A percentile compares a stretch with the other conserved stretches of the same genome.
Evolutionary conservation across 2,797 vertebrate species (phyloP).

Genomic region (Enteromius argenteus): DNA sequence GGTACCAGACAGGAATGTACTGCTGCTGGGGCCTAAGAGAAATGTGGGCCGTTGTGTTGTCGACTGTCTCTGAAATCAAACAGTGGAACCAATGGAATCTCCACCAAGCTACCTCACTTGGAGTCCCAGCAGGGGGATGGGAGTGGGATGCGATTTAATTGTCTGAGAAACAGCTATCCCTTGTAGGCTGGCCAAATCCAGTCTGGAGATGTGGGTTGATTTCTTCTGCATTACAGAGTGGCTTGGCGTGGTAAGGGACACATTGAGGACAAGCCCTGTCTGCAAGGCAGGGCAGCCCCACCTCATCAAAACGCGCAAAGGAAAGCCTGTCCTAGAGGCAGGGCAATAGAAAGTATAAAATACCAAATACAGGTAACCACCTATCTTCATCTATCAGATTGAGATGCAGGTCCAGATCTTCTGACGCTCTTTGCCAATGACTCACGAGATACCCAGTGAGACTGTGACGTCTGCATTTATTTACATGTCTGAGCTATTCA

Average conservation of each 20-base stretch:
- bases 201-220: constrained; percentile 67
- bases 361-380: background rate
- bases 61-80: constrained; percentile 33
- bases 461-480: constrained; percentile 30
- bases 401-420: constrained; percentile 14
- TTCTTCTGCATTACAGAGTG: constrained; percentile 74
- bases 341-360: background rate
- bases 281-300: constrained; percentile 25
- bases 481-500: constrained; percentile 31
- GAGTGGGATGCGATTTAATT: constrained; percentile 72
- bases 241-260: constrained; percentile 62
- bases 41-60: constrained; percentile 46
- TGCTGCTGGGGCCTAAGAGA: constrained; percentile 27
- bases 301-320: constrained; percentile 1
- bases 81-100: constrained; percentile 17
- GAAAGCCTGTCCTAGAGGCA: background rate
- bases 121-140: constrained; percentile 33
- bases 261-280: constrained; percentile 53
- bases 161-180: constrained; percentile 68
- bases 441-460: constrained; percentile 13
- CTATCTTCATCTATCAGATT: background rate
- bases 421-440: constrained; percentile 18
- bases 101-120: constrained; percentile 27
- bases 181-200: constrained; percentile 62
- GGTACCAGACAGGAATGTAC: constrained; percentile 18